Percentiles rank a stretch among this genome's conserved stretches.
These are phyloP conservation scores for Seira ritae DNA, from an alignment of 2,888 invertebrate genomes.

Conservation along the genomic window DNA sequence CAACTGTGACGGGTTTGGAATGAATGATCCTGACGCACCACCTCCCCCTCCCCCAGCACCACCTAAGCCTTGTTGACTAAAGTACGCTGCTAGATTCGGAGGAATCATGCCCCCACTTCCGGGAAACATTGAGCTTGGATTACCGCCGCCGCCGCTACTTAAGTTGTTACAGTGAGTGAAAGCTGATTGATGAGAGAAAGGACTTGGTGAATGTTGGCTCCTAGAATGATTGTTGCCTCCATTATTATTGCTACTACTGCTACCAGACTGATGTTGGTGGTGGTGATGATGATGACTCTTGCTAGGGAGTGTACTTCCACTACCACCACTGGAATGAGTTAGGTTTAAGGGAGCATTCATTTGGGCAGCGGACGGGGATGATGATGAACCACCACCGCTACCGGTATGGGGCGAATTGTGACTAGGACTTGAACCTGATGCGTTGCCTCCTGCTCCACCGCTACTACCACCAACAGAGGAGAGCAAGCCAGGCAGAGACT, in stretches of 20 bases:
- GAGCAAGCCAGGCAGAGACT: conserved; percentile 79
- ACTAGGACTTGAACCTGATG: conserved; percentile 54
- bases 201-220: conserved; percentile 56
- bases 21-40: conserved; percentile 51
- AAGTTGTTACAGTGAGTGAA: conserved; percentile 49
- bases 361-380: conserved; percentile 44
- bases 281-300: conserved; percentile 49
- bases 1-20: conserved; percentile 48
- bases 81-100: conserved; percentile 48
- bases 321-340: conserved; percentile 62
- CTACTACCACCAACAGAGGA: conserved; percentile 49
- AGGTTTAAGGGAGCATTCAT: conserved; percentile 70
- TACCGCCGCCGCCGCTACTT: conserved; percentile 21
- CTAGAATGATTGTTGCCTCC: conserved; percentile 31
- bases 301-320: conserved; percentile 14
- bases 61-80: conserved; percentile 41
- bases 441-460: conserved; percentile 39
- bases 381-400: conserved; percentile 38
- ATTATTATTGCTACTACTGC: conserved; percentile 16
- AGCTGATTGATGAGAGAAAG: conserved; percentile 51
- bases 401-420: conserved; percentile 58
- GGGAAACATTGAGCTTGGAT: conserved; percentile 41
- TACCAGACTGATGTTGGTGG: conserved; percentile 32
- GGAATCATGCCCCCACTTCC: conserved; percentile 52
- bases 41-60: conserved; percentile 41